A percentile compares a stretch with the other conserved stretches of the same genome.
Evolutionary conservation across 2,113 vertebrate genomes (phyloP).

Genomic region (Platycercus adscitus): DNA sequence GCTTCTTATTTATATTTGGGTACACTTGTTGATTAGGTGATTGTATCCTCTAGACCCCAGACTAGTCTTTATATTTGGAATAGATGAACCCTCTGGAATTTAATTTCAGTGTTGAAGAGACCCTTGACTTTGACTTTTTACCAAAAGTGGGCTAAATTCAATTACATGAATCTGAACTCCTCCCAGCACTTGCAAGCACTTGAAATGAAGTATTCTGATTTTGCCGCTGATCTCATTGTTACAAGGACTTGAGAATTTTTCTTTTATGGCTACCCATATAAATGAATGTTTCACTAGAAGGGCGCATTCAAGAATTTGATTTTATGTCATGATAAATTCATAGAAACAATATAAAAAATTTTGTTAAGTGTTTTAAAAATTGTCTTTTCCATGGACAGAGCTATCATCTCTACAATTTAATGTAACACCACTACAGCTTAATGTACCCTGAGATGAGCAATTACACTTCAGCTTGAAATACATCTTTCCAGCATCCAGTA

Average conservation of each 20-base stretch:
- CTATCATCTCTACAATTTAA: neutral
- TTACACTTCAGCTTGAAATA: neutral
- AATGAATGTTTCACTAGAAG: neutral
- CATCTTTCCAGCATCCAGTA: neutral
- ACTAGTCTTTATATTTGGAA: neutral
- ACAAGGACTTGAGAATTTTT: neutral
- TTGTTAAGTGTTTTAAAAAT: neutral
- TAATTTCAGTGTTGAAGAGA: neutral
- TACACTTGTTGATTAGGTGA: neutral
- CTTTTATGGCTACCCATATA: neutral
- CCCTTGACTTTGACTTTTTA: neutral
- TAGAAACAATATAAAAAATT: neutral
- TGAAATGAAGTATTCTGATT: neutral
- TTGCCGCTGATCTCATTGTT: neutral
- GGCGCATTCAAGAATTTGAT: neutral
- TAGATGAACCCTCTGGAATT: neutral
- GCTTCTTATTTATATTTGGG: neutral
- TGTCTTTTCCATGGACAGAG: neutral
- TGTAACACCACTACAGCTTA: neutral
- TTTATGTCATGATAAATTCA: neutral
- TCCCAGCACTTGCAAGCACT: neutral
- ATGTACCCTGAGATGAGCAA: neutral
- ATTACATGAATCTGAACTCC: neutral
- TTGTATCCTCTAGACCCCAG: rapidly evolving
- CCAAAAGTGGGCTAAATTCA: neutral